Base-by-base conservation (phyloP, 2,113 vertebrate species). In the Podarcis muralis region DNA sequence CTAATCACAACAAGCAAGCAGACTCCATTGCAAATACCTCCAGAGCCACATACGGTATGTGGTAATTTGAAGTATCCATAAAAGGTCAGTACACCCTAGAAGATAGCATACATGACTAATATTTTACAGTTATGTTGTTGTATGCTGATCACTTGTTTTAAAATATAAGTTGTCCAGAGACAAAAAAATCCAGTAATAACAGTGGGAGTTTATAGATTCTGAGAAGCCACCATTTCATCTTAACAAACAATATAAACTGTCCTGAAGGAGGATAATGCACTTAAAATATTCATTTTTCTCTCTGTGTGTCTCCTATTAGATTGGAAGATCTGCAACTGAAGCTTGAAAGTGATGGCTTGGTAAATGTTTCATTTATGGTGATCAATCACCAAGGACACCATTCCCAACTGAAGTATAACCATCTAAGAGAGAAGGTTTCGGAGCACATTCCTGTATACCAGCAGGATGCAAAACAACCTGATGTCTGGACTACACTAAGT, bases 311-410 rank as follows among this genome's bases (percentile, higher is more conserved):
- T 16, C 80, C 16, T 15, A 1, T 90, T 92, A 99, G 99, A 94
- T 76, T 99, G 95, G 98, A 98, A 35, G 92, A 94, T 91, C 97
- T 99, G 98, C 97, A 96, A 95, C 91, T 96, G 83, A 98, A 97
- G 88, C 85, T 99, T 86, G 97, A 98, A 90, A 91, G 89, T 82
- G 95, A 98, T 94, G 98, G 98, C 43, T 94, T 98, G 81, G 95
- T 87, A 86, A 97, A 98, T 85, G 96, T 99, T 88, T 97, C 95
- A 0, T 99, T 98, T 91, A 89, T 99, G 83, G 93, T 99, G 77
- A 91, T 99, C 80, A 99, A 99, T 96, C 97, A 98, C 93, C 97
- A 98, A 94, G 98, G 95, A 85, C 13, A 88, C 84, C 18, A 77
- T 1, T 97, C 99, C 53, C 97, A 68, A 82, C 91, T 74, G 37